Conservation (phyloP, 2,888 invertebrate species). For the Drosophila atroscutellata region DNA sequence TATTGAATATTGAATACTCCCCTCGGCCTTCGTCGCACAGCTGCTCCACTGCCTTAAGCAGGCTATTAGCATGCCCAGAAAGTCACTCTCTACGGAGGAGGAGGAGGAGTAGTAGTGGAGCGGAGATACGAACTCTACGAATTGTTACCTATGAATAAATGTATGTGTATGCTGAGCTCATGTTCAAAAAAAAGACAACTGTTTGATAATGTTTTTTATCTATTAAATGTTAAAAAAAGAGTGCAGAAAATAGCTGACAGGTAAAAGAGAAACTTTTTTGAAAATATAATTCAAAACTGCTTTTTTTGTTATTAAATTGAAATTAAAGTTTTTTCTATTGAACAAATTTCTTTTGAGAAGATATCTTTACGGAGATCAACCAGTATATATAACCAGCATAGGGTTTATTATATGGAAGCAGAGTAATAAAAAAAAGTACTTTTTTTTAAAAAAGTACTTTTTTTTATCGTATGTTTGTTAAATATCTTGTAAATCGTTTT, state of each 20-base stretch:
- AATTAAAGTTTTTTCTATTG: background rate
- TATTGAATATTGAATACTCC: too few relatives aligned
- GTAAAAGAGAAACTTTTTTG: background rate
- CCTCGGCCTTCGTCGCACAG: constrained; percentile 3
- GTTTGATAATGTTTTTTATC: background rate
- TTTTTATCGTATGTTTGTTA: background rate
- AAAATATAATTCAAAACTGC: background rate
- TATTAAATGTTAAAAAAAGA: background rate
- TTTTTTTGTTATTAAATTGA: background rate
- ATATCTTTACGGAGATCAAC: background rate
- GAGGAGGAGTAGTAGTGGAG: background rate
- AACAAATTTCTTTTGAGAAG: background rate
- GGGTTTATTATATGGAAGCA: accelerated
- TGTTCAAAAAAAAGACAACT: background rate
- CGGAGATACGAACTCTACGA: background rate
- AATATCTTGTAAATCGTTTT: background rate
- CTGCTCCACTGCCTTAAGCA: constrained; percentile 51
- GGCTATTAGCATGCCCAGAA: constrained; percentile 70
- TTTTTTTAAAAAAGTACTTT: accelerated
- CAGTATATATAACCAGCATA: background rate
- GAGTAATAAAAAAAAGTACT: background rate
- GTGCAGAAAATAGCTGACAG: background rate
- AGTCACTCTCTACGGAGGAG: constrained; percentile 33
- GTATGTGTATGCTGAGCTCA: constrained; percentile 5
- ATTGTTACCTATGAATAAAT: constrained; percentile 14